Base-by-base conservation (phyloP, 2,113 vertebrate genomes). In the Columba janthina region DNA sequence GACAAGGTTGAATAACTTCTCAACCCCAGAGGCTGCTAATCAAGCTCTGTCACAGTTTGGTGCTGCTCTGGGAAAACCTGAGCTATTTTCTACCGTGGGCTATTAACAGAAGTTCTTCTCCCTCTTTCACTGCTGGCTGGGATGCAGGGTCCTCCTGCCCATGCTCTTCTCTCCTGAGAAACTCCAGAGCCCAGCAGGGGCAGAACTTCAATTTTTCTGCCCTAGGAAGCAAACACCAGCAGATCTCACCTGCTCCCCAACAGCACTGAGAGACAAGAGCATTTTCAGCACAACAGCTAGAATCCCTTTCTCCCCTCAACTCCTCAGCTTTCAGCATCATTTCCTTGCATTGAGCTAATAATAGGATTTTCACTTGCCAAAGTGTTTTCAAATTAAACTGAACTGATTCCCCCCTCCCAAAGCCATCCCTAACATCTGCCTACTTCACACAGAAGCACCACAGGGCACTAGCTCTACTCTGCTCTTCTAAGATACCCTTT, bases 231-330 rank as follows among this genome's bases (percentile, higher is more conserved):
- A 9, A 36, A 46, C 29, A 56, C 7, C 31, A 66, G 13, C n/a
- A 56, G 19, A 71, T 15, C 32, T 60, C 4, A 0, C 12, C 6
- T 2, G 1, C 12, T 29, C 10, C 1, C 6, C 32, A 75, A 0
- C 0, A 46, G 18, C 44, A 0, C 12, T 38, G 32, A 51, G n/a
- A 74, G 29, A 58, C 1, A n/a, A 36, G 9, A 50, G 9, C 11
- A 29, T 50, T 91, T 85, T 20, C 53, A 93, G 48, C 38, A 51
- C 38, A 79, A 54, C 5, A 56, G 16, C 26, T 53, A 32, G 76
- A 93, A 90, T 12, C 10, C 15, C 11, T 31, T 87, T 95, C 82
- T 7, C 34, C 53, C 38, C 29, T 54, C 21, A 61, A 42, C 19
- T 74, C 17, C 48, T 70, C 70, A 85, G 32, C 15, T 71, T 89